Percentiles rank a stretch among this genome's conserved stretches.
Conservation (phyloP, 1,140 invertebrate species). For the Bilobella aurantiaca region DNA sequence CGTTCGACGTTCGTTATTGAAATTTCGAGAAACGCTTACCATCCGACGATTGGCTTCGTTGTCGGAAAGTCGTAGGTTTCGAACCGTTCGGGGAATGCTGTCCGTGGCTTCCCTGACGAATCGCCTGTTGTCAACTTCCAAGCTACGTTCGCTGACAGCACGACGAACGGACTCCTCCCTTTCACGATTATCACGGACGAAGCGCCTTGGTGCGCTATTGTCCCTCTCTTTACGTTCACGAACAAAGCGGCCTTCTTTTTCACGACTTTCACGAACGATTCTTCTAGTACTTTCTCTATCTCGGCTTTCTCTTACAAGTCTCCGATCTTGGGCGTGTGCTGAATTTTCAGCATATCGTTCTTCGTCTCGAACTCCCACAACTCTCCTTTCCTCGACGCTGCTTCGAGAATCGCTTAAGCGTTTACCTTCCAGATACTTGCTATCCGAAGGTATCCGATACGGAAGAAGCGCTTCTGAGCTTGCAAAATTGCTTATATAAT, state of each 20-base stretch:
- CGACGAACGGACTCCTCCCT: not conserved
- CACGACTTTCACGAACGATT: slow-evolving; percentile 1
- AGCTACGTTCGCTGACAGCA: not conserved
- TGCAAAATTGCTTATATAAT: not conserved
- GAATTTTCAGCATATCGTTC: not conserved
- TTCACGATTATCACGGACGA: not conserved
- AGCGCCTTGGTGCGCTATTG: slow-evolving; percentile 6
- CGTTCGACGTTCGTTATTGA: slow-evolving; percentile 14
- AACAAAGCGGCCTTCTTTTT: slow-evolving; percentile 16
- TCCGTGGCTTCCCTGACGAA: not conserved
- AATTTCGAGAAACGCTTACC: too few species aligned
- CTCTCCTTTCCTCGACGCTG: not conserved
- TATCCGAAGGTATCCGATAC: not conserved
- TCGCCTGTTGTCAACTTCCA: not conserved
- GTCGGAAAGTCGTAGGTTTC: slow-evolving; percentile 11
- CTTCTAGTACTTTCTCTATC: not conserved
- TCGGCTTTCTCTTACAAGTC: not conserved
- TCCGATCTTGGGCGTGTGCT: not conserved
- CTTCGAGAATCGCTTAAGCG: not conserved
- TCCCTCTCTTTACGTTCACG: not conserved
- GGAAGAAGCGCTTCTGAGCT: not conserved
- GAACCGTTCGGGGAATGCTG: slow-evolving; percentile 4
- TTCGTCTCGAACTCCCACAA: not conserved
- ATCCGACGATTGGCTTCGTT: slow-evolving; percentile 10
- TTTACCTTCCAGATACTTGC: not conserved